Evolutionary conservation across 92 coral and sea anemone genomes (phyloP).

Genomic region (Blastomussa wellsi): DNA sequence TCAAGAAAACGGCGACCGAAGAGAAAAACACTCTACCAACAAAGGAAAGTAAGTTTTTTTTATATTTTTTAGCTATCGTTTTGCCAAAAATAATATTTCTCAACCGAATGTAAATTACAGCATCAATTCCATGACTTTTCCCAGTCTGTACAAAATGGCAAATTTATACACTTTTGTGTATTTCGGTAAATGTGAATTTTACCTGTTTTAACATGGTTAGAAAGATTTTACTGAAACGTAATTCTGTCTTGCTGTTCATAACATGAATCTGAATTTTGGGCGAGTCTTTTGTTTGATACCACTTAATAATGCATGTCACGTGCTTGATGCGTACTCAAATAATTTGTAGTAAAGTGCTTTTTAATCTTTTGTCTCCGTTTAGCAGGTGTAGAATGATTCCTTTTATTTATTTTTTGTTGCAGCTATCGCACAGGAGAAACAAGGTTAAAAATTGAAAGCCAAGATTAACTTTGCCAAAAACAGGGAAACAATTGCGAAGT

Average conservation of each 20-base stretch:
- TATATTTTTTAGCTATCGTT: neutral
- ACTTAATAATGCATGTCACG: neutral
- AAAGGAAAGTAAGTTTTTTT: constrained; percentile 19
- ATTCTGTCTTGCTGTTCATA: neutral
- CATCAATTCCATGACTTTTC: neutral
- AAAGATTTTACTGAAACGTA: neutral
- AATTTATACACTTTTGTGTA: neutral
- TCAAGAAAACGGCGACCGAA: neutral
- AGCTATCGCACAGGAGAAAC: constrained; percentile 13
- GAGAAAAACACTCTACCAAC: neutral
- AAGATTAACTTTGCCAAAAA: neutral
- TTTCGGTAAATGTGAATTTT: neutral
- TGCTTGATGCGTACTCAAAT: neutral
- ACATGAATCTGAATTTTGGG: neutral
- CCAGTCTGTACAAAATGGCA: neutral
- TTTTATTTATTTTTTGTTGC: neutral
- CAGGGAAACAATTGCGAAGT: neutral
- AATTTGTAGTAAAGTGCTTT: neutral
- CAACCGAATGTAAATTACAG: neutral
- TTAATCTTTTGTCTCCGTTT: neutral
- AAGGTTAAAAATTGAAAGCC: neutral
- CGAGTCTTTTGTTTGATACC: neutral
- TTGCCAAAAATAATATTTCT: neutral
- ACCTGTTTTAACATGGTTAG: neutral
- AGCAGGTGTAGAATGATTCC: neutral